Percentiles rank a stretch among this genome's conserved stretches.
Conservation (phyloP, 2,797 vertebrate species). For the Anas georgica region DNA sequence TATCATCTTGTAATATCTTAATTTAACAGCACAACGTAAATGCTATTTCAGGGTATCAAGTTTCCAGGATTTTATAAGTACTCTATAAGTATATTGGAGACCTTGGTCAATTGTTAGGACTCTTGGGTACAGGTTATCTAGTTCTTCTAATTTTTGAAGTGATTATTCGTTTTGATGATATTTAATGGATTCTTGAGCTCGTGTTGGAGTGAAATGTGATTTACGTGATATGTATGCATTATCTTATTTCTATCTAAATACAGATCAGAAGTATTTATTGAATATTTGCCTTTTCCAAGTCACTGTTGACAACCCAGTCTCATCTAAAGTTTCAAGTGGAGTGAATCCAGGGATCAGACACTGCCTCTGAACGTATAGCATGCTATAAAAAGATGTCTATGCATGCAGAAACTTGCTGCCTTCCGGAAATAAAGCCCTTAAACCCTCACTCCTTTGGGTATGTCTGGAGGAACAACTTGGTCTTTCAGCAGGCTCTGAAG, state of each 20-base stretch:
- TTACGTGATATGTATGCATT: rapidly evolving
- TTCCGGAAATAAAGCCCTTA: not conserved
- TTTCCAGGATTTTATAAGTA: not conserved
- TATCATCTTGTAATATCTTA: not conserved
- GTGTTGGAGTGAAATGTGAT: not conserved
- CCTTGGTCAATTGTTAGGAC: not conserved
- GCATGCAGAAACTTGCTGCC: not conserved
- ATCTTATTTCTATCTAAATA: rapidly evolving
- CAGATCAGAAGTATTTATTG: not conserved
- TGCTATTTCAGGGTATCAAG: not conserved
- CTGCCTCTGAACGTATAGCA: rapidly evolving
- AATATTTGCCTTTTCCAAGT: not conserved
- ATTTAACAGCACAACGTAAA: not conserved
- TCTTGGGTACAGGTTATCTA: not conserved
- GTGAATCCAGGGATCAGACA: not conserved
- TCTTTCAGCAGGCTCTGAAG: not conserved
- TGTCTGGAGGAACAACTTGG: not conserved
- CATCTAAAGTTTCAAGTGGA: not conserved
- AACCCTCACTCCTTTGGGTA: rapidly evolving
- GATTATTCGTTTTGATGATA: not conserved
- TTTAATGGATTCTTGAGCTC: not conserved
- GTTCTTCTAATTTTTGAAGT: not conserved
- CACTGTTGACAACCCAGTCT: not conserved
- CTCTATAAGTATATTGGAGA: rapidly evolving
- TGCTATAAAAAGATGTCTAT: not conserved